Evolutionary conservation across 2,888 invertebrate genomes (phyloP), one percentile per base, ranked within the genome.

Genomic region (Nezara viridula): DNA sequence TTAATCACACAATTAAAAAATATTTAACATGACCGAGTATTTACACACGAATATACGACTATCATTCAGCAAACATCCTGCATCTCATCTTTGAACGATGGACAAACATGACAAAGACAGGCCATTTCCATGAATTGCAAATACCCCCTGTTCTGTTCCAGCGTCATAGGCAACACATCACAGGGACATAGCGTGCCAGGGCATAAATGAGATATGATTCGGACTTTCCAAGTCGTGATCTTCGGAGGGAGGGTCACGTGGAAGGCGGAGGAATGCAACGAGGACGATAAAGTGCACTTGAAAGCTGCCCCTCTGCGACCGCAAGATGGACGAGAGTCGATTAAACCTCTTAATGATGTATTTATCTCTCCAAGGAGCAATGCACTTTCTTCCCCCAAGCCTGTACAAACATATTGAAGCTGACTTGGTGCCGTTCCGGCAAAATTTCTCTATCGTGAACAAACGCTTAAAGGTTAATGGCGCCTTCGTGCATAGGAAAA

Each of bases 391-490:
- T 81, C 44, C 81, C n/a, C n/a, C 6, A 14, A 47, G 66, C 66
- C 37, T 73, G 81, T 44, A n/a, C 44, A 81, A 81, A 47, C 81
- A 81, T 44, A 81, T 81, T 40, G 44, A 81, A 81, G n/a, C 81
- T n/a, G n/a, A 44, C 81, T 44, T n/a, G 44, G 4, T 40, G 81
- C 81, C 44, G 37, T 81, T 81, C 81, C 32, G 24, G 44, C n/a
- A n/a, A n/a, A 81, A 81, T 81, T 81, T 81, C 81, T 81, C 81
- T 16, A 10, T 81, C 81, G 66, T 73, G 66, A 73, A 73, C 66
- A 27, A 14, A 32, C 66, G 44, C 81, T 81, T 81, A 81, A 81
- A 81, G 81, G 81, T 81, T 81, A 81, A 81, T 81, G 44, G n/a
- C 24, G 24, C 44, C 81, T 40, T 81, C 81, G 81, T 81, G 81